Evolutionary conservation across 2,888 invertebrate species (phyloP), one percentile per base, ranked within the genome.

Genomic region (Acrocyrtus sp.): DNA sequence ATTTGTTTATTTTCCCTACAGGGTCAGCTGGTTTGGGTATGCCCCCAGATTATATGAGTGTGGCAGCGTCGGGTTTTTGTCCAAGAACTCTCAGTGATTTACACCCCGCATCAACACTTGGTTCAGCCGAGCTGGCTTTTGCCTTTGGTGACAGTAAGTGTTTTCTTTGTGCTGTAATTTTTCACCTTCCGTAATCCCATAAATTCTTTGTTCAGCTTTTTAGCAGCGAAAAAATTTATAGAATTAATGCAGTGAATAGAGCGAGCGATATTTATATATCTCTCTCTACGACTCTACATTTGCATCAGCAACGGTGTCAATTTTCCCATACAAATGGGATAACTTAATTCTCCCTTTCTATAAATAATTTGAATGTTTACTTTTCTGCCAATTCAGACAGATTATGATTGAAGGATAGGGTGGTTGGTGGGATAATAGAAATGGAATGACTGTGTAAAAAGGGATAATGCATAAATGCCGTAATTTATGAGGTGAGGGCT

Each of bases 111-210:
- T 88, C 88, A 69, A 90, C 87, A 82, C 91, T 91, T 66, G 87
- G 92, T 79, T 93, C 94, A 53, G 92, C 94, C 75, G 95, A 95
- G 82, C 92, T 95, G 82, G 85, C 86, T 79, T 94, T 95, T 83
- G 94, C 95, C 83, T 88, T 96, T 85, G n/a, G n/a, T n/a, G 96
- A 96, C 86, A 93, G 93, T 92, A 86, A 88, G 87, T 84, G 56
- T 41, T 24, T 39, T 26, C 63, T 61, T 12, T 19, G 24, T 57
- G 24, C 24, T 66, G n/a, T n/a, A n/a, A 34, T 50, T 70, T 39
- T 65, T 60, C 27, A 58, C 47, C 12, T 65, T 53, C 34, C 34
- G 6, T 8, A 34, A 34, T 34, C 34, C 34, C 34, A 34, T 34
- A 34, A 34, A n/a, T n/a, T n/a, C n/a, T n/a, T n/a, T n/a, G n/a